phyloP scores from a whole-genome alignment of 1,140 invertebrate genomes.

The Leptopilina boulardi region DNA sequence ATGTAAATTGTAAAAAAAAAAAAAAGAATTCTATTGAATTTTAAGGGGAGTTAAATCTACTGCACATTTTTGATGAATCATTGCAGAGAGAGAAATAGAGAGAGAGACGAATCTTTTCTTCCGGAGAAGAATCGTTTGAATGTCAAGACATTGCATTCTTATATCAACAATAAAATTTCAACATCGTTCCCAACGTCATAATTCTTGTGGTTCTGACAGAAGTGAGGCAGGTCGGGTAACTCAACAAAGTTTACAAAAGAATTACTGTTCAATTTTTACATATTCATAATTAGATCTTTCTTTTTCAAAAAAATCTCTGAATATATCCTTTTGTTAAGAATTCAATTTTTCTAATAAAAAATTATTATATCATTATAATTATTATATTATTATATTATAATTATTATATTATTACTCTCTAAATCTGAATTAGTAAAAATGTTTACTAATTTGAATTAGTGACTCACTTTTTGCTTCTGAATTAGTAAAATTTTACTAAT shows the following conservation, averaged over 20 bases:
- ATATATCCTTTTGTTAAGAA: too few species aligned
- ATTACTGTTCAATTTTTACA: not conserved
- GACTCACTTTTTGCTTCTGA: too few species aligned
- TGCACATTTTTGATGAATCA: conserved; percentile 10
- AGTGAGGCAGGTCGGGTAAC: conserved; percentile 63
- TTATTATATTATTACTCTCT: too few species aligned
- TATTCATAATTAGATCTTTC: too few species aligned
- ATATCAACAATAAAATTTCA: conserved; percentile 8
- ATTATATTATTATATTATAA: too few species aligned
- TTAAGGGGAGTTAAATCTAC: not conserved
- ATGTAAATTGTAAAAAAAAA: not conserved
- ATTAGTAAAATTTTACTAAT: too few species aligned
- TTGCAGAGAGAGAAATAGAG: not conserved
- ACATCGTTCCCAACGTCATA: conserved; percentile 39
- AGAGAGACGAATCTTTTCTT: too few species aligned
- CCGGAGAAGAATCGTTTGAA: conserved; percentile 13
- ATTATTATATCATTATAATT: too few species aligned
- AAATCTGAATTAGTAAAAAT: too few species aligned
- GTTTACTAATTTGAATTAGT: too few species aligned
- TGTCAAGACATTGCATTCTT: conserved; percentile 26
- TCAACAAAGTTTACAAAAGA: conserved; percentile 58
- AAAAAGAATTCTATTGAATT: not conserved
- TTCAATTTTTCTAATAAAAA: too few species aligned
- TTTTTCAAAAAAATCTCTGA: too few species aligned
- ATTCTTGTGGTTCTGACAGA: conserved; percentile 49